phyloP scores from a whole-genome alignment of 2,113 vertebrate genomes.

The Furnarius figulus region DNA sequence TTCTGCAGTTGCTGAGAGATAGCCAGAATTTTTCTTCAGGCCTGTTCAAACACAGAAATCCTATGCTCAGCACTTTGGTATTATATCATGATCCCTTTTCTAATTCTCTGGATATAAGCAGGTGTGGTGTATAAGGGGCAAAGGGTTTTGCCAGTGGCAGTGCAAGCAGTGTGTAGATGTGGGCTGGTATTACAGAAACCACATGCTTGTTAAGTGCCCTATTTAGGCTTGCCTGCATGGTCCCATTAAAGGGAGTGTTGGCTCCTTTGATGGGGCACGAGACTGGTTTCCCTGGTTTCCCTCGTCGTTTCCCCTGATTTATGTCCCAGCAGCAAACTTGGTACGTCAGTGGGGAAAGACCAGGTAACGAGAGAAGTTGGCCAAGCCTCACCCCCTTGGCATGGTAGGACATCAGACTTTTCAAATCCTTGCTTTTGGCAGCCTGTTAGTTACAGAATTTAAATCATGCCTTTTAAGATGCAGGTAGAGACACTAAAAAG shows the following conservation, averaged over 20 bases:
- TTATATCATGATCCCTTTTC: not conserved
- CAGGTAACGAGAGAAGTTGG: constrained; percentile 77
- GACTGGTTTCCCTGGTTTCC: constrained; percentile 72
- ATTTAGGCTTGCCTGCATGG: constrained; percentile 19
- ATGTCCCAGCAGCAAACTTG: constrained; percentile 71
- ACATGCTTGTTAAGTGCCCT: constrained; percentile 44
- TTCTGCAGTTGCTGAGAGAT: not conserved
- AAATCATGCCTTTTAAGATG: constrained; percentile 70
- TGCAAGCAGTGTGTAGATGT: not conserved
- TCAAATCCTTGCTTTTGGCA: constrained; percentile 72
- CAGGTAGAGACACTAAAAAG: constrained; percentile 69
- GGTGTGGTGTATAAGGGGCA: not conserved
- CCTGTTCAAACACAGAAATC: not conserved
- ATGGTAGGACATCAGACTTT: constrained; percentile 67
- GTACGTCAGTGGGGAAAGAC: constrained; percentile 77
- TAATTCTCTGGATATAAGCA: not conserved
- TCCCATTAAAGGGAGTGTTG: constrained; percentile 18
- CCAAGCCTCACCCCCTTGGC: not conserved
- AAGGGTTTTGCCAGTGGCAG: constrained; percentile 15
- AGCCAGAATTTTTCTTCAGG: not conserved
- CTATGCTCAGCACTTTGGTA: not conserved
- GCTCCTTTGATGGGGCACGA: constrained; percentile 70
- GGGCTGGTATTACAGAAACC: constrained; percentile 68
- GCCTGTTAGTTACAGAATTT: constrained; percentile 65
- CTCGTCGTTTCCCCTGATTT: constrained; percentile 82